These are phyloP conservation scores for Coccyzus lansbergi DNA, from an alignment of 2,797 vertebrate species.

Conservation along the genomic window DNA sequence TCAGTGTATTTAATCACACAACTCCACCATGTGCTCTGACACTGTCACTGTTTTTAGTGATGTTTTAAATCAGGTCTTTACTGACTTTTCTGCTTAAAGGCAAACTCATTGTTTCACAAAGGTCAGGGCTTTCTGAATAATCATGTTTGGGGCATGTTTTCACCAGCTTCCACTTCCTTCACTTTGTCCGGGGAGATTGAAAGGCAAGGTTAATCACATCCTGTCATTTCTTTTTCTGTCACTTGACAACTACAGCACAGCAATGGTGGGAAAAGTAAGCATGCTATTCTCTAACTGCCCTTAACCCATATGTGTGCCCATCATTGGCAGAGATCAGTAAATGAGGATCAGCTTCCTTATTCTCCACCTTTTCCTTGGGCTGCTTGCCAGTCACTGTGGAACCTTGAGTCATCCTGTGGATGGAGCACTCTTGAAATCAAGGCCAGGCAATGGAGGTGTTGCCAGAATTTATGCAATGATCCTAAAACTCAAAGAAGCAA, in stretches of 20 bases:
- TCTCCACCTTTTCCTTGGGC: background rate
- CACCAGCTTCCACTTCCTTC: background rate
- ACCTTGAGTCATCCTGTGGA: background rate
- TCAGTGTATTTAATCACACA: background rate
- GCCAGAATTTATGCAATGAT: background rate
- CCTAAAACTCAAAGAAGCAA: background rate
- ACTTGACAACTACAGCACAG: background rate
- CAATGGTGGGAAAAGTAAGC: background rate
- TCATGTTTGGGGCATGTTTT: background rate
- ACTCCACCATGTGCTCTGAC: fast-evolving
- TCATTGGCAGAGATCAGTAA: background rate
- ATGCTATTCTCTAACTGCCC: background rate
- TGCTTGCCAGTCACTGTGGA: background rate
- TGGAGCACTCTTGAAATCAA: background rate
- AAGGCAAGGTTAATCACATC: background rate
- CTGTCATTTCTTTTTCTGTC: background rate
- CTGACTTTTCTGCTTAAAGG: background rate
- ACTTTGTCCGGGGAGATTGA: background rate
- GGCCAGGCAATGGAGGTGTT: background rate
- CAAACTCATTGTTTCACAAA: background rate
- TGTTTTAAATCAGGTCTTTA: background rate
- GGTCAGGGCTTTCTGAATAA: background rate
- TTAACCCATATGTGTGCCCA: fast-evolving
- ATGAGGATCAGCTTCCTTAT: background rate
- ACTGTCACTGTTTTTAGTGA: background rate